These are phyloP conservation scores for Anthonomus grandis DNA, from an alignment of 1,140 invertebrate species.

Conservation along the genomic window DNA sequence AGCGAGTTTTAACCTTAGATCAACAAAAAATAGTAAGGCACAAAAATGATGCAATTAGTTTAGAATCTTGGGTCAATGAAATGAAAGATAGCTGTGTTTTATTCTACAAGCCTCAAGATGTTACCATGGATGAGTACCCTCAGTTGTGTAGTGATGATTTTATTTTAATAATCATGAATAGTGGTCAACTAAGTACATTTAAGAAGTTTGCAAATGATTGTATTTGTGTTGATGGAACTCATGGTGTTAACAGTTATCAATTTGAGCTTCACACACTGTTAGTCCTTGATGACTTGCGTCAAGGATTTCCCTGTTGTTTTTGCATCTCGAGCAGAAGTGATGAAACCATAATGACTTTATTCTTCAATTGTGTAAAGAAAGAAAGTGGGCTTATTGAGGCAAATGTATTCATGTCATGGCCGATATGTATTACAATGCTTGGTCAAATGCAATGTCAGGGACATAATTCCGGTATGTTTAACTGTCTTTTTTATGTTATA, in stretches of 20 bases:
- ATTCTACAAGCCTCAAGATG: not conserved
- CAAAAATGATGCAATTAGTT: constrained; percentile 3
- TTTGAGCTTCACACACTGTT: constrained; percentile 17
- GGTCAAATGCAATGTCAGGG: constrained; percentile 13
- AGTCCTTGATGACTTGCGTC: constrained; percentile 13
- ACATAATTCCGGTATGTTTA: not conserved
- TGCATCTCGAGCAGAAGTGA: constrained; percentile 9
- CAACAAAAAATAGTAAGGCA: not conserved
- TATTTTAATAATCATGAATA: constrained; percentile 7
- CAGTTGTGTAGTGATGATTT: constrained; percentile 2
- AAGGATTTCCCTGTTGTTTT: constrained; percentile 15
- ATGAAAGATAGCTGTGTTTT: not conserved
- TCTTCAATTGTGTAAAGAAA: constrained; percentile 1
- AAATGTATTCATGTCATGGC: constrained; percentile 14
- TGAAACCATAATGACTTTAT: not conserved
- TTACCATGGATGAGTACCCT: not conserved
- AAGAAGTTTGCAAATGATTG: constrained; percentile 10
- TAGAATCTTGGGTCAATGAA: not conserved
- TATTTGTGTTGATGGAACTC: constrained; percentile 24
- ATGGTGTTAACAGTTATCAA: constrained; percentile 13
- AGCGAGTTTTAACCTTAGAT: not conserved
- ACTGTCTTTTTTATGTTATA: not conserved
- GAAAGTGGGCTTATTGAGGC: not conserved
- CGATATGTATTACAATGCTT: constrained; percentile 15
- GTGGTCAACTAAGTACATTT: constrained; percentile 4